Base-by-base conservation (phyloP, 2,888 invertebrate genomes). In the Alviniconcha strummeri region DNA sequence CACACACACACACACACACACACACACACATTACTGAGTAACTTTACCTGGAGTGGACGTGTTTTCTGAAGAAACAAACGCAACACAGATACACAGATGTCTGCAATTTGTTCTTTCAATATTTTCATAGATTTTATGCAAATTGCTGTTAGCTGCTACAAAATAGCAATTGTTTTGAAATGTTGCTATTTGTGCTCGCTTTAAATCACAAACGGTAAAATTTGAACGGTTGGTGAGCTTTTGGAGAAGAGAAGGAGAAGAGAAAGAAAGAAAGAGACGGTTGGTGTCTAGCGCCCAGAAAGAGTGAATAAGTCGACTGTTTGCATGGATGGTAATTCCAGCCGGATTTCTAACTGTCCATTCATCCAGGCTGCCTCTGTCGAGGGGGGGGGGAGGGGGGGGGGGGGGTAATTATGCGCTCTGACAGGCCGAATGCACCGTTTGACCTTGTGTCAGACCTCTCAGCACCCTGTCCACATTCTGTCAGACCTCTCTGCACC, bases 1-100 rank as follows among this genome's bases (percentile, higher is more conserved):
- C 72, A 72, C 72, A 72, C 72, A 72, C 72, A 72, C 72, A 72
- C 72, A 72, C 72, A 72, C 72, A 72, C 72, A 72, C 72, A 72
- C 72, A 72, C 72, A 72, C 72, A 72, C 72, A 72, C 72, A 72
- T 36, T 11, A 19, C n/a, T 15, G 1, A 64, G 64, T 64, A 72
- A 72, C 17, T 72, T 72, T 72, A 15, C 72, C n/a, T 72, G 72
- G 9, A 72, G n/a, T 4, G 11, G 11, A 9, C 9, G 9, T 72
- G 9, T 11, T 1, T 19, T 19, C 15, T 17, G 5, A 72, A n/a
- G 9, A 19, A 64, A 13, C 64, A 15, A 64, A 64, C 9, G 15
- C 9, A 13, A 64, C 15, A 64, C 64, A 15, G 64, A 15, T 64
- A 15, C 11, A 4, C 36, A 60, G 7, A 60, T 7, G 36, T 36